phyloP scores from a whole-genome alignment of 2,888 invertebrate species.

The Mesoligia furuncula region DNA sequence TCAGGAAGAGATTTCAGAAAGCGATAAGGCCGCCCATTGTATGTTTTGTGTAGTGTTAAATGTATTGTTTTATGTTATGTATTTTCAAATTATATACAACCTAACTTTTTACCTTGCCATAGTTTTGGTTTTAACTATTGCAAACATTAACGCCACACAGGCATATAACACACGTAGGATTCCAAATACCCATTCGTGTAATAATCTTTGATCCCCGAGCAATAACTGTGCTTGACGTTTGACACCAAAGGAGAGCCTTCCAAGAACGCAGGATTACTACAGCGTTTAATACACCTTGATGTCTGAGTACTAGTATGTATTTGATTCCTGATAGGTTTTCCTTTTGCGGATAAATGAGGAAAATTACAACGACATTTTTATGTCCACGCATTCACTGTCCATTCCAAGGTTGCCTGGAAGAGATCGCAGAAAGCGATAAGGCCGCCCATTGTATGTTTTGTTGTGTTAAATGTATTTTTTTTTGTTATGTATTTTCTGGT shows the following conservation, averaged over 20 bases:
- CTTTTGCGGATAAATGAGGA: background rate
- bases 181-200: background rate
- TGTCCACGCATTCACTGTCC: background rate
- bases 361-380: background rate
- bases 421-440: background rate
- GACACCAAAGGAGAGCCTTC: background rate
- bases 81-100: too few species aligned
- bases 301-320: background rate
- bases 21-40: background rate
- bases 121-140: background rate
- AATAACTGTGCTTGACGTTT: conserved; percentile 7
- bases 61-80: too few species aligned
- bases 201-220: background rate
- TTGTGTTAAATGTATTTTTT: too few species aligned
- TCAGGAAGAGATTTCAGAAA: background rate
- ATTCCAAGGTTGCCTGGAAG: background rate
- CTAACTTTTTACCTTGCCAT: too few species aligned
- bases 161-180: background rate
- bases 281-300: background rate
- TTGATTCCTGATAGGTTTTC: background rate
- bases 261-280: background rate
- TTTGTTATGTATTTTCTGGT: background rate
- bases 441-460: background rate
- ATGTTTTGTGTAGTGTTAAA: background rate
- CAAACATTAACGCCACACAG: too few species aligned